A percentile compares a stretch with the other conserved stretches of the same genome.
Conservation (phyloP, 2,113 vertebrate species). For the Hippocampus comes region DNA sequence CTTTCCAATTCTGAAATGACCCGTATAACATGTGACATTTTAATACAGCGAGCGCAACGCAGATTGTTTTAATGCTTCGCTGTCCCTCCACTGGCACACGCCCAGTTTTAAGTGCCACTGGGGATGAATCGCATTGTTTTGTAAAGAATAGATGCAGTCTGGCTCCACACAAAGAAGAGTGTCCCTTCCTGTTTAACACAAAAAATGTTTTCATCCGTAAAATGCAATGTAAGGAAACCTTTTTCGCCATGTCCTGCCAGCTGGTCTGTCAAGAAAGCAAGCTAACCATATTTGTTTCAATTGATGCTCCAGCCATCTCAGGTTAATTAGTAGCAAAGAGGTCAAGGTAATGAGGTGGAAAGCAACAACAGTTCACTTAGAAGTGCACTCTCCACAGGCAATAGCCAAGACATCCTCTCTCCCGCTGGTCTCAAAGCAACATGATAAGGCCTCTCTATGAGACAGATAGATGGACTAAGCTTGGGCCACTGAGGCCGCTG, state of each 20-base stretch:
- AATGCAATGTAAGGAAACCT: background rate
- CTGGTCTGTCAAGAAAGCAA: conserved; percentile 5
- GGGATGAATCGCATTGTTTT: conserved; percentile 1
- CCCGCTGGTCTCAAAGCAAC: conserved; percentile 27
- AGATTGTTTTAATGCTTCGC: conserved; percentile 10
- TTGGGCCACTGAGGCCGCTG: conserved; percentile 35
- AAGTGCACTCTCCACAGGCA: conserved; percentile 38
- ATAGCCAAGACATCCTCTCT: conserved; percentile 55
- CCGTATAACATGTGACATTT: background rate
- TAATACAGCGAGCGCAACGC: background rate
- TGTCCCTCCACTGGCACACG: conserved; percentile 10
- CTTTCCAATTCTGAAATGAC: background rate
- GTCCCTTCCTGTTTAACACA: background rate
- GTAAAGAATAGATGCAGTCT: conserved; percentile 4
- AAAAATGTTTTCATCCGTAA: conserved; percentile 1
- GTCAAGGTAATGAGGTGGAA: conserved; percentile 57
- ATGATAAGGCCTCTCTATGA: conserved; percentile 44
- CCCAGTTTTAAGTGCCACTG: conserved; percentile 19
- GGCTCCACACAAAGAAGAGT: background rate
- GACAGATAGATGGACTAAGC: conserved; percentile 38
- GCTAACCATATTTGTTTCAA: background rate
- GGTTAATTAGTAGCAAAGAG: conserved; percentile 18
- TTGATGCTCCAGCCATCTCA: conserved; percentile 8
- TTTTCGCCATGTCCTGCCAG: background rate
- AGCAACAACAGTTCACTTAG: conserved; percentile 35